A percentile compares a stretch with the other conserved stretches of the same genome.
Evolutionary conservation across 1,140 invertebrate genomes (phyloP).

Genomic region (Calephelis virginiensis): DNA sequence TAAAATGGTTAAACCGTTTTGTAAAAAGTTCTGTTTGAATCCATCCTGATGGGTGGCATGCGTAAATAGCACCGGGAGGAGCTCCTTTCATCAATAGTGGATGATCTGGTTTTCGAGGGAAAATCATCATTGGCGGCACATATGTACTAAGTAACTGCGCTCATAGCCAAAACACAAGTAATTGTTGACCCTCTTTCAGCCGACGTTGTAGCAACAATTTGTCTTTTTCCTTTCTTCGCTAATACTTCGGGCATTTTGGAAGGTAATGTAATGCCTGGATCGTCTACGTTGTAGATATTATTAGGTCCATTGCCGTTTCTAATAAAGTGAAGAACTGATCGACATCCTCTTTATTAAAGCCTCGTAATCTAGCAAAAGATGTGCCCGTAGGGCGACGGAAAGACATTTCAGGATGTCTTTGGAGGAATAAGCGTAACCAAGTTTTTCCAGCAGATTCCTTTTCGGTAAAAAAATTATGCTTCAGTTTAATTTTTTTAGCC

Average conservation of each 20-base stretch:
- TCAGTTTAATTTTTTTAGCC: slow-evolving; percentile 23
- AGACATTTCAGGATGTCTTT: slow-evolving; percentile 7
- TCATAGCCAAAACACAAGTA: slow-evolving; percentile 38
- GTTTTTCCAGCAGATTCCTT: slow-evolving; percentile 1
- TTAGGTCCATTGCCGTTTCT: background rate
- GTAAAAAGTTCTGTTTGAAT: slow-evolving; percentile 20
- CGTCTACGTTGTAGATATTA: slow-evolving; percentile 20
- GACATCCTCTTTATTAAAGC: slow-evolving; percentile 18
- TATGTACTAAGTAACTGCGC: no score
- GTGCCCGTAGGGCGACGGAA: background rate
- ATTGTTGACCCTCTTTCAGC: slow-evolving; percentile 30
- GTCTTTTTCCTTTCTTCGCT: background rate
- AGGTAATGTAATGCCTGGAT: background rate
- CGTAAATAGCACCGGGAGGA: slow-evolving; percentile 43
- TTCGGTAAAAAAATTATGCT: slow-evolving; percentile 9
- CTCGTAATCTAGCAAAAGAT: background rate
- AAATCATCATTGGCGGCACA: no score
- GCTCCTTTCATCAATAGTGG: slow-evolving; percentile 45
- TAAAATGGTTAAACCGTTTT: slow-evolving; percentile 7
- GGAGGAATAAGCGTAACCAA: background rate
- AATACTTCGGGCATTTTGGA: background rate
- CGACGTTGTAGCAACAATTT: slow-evolving; percentile 13
- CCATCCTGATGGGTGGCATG: slow-evolving; percentile 41
- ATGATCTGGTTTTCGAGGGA: slow-evolving; percentile 46
- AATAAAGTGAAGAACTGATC: background rate